A percentile compares a stretch with the other conserved stretches of the same genome.
phyloP scores from a whole-genome alignment of 2,797 vertebrate genomes.

The Streptopelia turtur region DNA sequence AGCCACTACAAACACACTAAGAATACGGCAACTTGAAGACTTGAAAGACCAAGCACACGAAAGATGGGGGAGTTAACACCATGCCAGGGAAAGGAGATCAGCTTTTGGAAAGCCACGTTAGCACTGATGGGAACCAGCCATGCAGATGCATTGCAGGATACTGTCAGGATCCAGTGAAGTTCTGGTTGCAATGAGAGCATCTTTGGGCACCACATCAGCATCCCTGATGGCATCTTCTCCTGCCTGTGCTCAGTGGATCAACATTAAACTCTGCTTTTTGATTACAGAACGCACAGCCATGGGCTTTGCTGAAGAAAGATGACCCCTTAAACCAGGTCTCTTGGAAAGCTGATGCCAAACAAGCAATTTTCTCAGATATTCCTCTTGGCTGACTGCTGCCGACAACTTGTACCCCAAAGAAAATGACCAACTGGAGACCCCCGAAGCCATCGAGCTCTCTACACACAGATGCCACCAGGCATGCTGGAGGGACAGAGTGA shows the following conservation, averaged over 20 bases:
- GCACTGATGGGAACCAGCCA: neutral
- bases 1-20: neutral
- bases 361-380: neutral
- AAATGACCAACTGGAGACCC: neutral
- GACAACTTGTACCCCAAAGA: neutral
- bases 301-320: neutral
- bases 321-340: neutral
- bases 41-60: neutral
- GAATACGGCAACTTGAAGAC: neutral
- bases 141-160: neutral
- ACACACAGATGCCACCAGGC: neutral
- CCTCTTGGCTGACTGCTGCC: neutral
- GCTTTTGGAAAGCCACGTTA: conserved; percentile 17
- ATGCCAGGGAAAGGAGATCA: neutral
- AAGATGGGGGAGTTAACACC: neutral
- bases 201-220: neutral
- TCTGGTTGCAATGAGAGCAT: neutral
- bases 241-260: neutral
- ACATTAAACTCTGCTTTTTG: neutral
- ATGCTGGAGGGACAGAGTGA: neutral
- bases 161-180: neutral
- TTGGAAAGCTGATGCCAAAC: neutral
- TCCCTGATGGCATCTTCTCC: neutral
- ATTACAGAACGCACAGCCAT: neutral
- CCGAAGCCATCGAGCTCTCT: neutral